Conservation (phyloP, 1,140 invertebrate species). For the Hyles vespertilio region DNA sequence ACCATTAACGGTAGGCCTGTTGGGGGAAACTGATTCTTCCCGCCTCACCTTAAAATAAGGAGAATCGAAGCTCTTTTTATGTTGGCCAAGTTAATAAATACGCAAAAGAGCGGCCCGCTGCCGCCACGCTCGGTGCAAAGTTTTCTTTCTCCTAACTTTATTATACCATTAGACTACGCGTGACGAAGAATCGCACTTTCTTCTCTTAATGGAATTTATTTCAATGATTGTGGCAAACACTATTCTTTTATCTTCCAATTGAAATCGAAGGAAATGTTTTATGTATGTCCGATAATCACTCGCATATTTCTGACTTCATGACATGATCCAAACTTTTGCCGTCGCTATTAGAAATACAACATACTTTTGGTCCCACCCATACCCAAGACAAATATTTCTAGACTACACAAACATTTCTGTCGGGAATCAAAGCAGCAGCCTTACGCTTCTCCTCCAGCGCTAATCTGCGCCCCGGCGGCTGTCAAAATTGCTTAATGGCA, state of each 20-base stretch:
- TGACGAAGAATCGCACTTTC: slow-evolving; percentile 60
- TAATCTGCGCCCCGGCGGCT: no score
- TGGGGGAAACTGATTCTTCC: not conserved
- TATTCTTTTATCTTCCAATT: slow-evolving; percentile 1
- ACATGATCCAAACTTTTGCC: no score
- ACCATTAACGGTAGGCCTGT: slow-evolving; percentile 38
- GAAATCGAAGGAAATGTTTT: no score
- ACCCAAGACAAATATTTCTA: no score
- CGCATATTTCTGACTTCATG: no score
- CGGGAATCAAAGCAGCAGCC: no score
- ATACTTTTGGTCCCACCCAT: no score
- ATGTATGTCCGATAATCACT: no score
- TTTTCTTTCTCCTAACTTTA: slow-evolving; percentile 71
- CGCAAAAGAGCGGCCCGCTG: slow-evolving; percentile 56
- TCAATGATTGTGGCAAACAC: slow-evolving; percentile 47
- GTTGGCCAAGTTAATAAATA: slow-evolving; percentile 62
- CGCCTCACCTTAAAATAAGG: slow-evolving; percentile 1
- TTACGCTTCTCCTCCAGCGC: no score
- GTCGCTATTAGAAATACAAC: no score
- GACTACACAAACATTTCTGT: no score
- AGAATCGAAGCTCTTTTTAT: slow-evolving; percentile 28
- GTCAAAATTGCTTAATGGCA: no score
- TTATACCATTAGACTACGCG: slow-evolving; percentile 67
- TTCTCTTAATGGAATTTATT: slow-evolving; percentile 55
- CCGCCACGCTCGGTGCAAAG: slow-evolving; percentile 38